These are phyloP conservation scores for Platycheirus albimanus DNA, from an alignment of 2,888 invertebrate species.

Conservation along the genomic window DNA sequence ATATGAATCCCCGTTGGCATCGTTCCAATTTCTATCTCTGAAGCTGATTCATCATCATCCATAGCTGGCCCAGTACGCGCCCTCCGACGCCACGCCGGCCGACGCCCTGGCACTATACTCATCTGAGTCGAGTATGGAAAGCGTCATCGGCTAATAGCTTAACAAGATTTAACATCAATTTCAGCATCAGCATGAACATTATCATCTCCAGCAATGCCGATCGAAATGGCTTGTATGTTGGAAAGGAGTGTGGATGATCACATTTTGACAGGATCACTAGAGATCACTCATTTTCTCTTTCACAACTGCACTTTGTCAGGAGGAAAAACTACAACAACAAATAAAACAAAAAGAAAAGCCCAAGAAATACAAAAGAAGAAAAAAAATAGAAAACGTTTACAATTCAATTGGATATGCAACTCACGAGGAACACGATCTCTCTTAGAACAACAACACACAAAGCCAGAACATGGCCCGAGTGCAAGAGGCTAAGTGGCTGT, in stretches of 20 bases:
- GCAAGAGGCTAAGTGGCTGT: slow-evolving; percentile 74
- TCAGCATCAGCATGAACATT: slow-evolving; percentile 19
- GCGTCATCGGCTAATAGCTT: slow-evolving; percentile 54
- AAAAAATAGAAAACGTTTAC: slow-evolving; percentile 61
- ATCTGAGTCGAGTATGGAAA: slow-evolving; percentile 29
- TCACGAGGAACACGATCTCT: slow-evolving; percentile 71
- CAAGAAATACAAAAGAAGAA: slow-evolving; percentile 2
- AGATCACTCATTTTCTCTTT: slow-evolving; percentile 38
- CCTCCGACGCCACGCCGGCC: no score
- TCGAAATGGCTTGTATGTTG: slow-evolving; percentile 5
- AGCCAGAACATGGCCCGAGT: slow-evolving; percentile 59
- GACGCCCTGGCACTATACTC: no score
- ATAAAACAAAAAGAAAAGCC: not conserved
- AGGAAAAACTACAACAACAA: not conserved
- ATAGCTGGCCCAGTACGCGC: no score
- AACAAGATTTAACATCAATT: slow-evolving; percentile 48
- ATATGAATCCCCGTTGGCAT: slow-evolving; percentile 59
- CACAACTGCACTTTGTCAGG: slow-evolving; percentile 16
- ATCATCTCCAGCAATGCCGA: slow-evolving; percentile 6
- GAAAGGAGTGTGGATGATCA: slow-evolving; percentile 38
- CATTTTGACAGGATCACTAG: slow-evolving; percentile 63
- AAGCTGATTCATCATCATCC: no score
- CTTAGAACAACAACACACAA: slow-evolving; percentile 56
- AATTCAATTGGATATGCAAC: slow-evolving; percentile 73
- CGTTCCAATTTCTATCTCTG: slow-evolving; percentile 38